Conservation (phyloP, 2,888 invertebrate genomes). For the Callyntrura guangdongensis region DNA sequence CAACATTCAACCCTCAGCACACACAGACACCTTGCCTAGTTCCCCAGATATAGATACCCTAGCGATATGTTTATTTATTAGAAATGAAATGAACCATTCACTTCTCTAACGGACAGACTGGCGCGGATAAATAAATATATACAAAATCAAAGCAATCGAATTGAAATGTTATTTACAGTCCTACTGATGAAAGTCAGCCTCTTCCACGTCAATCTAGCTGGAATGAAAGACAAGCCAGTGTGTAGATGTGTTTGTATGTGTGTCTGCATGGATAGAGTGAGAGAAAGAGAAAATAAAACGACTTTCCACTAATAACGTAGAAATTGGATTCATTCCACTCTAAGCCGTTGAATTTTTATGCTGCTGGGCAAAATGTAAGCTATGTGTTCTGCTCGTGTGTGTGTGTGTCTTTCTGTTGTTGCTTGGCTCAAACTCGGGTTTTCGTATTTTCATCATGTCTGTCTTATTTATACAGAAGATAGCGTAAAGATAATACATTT, state of each 20-base stretch:
- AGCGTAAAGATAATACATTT: constrained; percentile 43
- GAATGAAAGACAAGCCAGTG: constrained; percentile 24
- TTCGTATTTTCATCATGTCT: constrained; percentile 49
- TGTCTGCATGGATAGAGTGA: not conserved
- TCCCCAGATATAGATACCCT: not conserved
- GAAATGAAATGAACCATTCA: constrained; percentile 26
- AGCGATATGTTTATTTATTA: constrained; percentile 10
- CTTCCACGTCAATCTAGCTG: constrained; percentile 29
- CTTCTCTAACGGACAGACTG: not conserved
- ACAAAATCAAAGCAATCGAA: constrained; percentile 32
- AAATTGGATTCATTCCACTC: constrained; percentile 69
- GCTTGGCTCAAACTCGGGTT: not conserved
- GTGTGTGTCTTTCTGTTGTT: constrained; percentile 4
- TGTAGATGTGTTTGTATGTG: not conserved
- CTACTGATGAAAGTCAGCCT: not conserved
- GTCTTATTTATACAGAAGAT: constrained; percentile 8
- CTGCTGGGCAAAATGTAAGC: not conserved
- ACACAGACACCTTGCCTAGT: not conserved
- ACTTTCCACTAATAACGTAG: constrained; percentile 60
- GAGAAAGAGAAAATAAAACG: constrained; percentile 54
- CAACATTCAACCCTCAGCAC: not conserved
- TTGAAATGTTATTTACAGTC: constrained; percentile 34
- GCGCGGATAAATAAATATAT: not conserved
- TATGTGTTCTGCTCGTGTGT: constrained; percentile 15
- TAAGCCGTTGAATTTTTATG: constrained; percentile 47